Conservation (phyloP, 2,888 invertebrate genomes). For the Scaptomyza caliginosa region DNA sequence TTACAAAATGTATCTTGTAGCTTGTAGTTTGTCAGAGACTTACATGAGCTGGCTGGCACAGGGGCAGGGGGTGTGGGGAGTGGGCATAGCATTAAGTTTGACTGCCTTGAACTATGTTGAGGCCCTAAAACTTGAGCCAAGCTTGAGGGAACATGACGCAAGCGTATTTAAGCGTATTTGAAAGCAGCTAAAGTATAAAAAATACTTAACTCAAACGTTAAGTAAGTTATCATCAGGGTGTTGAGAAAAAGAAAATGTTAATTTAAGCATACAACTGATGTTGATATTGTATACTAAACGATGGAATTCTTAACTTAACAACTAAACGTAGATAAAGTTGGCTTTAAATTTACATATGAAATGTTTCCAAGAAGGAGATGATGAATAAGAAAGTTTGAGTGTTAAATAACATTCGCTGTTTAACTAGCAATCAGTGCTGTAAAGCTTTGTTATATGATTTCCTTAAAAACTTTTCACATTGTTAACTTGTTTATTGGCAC, state of each 20-base stretch:
- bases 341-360: background rate
- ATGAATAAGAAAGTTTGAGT: too few relatives aligned
- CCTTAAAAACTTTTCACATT: background rate
- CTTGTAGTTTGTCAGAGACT: constrained; percentile 29
- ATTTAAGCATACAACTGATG: background rate
- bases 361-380: background rate
- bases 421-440: too few relatives aligned
- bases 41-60: constrained; percentile 14
- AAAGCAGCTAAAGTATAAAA: too few relatives aligned
- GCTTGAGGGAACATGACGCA: constrained; percentile 55
- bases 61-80: background rate
- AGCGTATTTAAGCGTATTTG: too few relatives aligned
- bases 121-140: constrained; percentile 9
- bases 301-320: background rate
- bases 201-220: constrained; percentile 2
- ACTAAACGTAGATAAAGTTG: background rate
- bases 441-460: background rate
- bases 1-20: constrained; percentile 30
- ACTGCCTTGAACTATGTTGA: constrained; percentile 51
- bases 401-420: too few relatives aligned
- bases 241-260: background rate
- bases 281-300: background rate
- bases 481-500: constrained; percentile 14
- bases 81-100: background rate
- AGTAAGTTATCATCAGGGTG: constrained; percentile 7